A percentile compares a stretch with the other conserved stretches of the same genome.
Conservation (phyloP, 2,888 invertebrate species). For the Lasioglossum villosulum region DNA sequence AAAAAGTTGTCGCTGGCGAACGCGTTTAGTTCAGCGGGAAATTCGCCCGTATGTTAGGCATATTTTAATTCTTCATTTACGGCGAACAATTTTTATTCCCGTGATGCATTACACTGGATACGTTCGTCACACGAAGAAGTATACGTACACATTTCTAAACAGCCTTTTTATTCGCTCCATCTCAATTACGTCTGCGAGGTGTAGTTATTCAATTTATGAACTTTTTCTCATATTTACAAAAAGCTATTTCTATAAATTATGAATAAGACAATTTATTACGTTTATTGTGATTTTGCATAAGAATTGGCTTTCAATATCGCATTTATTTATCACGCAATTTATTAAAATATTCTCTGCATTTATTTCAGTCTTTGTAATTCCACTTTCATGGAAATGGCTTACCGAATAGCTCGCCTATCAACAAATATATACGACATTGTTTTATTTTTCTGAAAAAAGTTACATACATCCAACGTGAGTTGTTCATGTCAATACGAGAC, state of each 20-base stretch:
- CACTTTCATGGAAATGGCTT: not conserved
- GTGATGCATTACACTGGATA: not conserved
- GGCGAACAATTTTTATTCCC: not conserved
- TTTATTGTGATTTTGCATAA: not conserved
- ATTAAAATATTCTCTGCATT: not conserved
- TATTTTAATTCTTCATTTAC: not conserved
- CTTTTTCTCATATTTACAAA: not conserved
- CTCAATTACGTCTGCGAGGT: not conserved
- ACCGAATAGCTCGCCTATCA: not conserved
- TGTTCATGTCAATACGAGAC: not conserved
- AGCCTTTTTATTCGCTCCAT: not conserved
- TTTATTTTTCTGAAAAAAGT: not conserved
- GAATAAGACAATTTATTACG: not conserved
- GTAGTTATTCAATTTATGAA: not conserved
- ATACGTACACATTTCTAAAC: not conserved
- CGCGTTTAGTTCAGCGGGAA: not conserved
- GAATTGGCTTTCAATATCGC: not conserved
- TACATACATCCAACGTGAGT: not conserved
- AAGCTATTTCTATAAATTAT: not conserved
- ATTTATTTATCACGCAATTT: not conserved
- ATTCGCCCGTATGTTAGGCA: not conserved
- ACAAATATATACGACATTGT: not conserved
- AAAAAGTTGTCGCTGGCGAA: slow-evolving; percentile 15
- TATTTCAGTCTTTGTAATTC: not conserved
- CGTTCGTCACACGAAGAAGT: not conserved